Base-by-base conservation (phyloP, 1,140 invertebrate genomes). In the Euglossa dilemma region DNA sequence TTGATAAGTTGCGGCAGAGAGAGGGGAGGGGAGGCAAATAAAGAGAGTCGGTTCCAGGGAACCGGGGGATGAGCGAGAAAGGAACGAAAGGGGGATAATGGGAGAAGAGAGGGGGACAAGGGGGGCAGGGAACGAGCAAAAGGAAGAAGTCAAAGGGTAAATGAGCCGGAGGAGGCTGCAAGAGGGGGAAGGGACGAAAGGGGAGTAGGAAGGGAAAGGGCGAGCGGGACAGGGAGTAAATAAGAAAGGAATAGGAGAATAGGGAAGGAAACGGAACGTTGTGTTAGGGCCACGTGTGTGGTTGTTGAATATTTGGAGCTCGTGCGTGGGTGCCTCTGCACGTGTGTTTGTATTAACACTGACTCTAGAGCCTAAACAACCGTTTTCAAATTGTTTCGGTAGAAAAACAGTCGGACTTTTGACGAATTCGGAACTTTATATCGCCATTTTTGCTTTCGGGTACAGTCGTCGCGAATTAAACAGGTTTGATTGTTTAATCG, bases 111-210 rank as follows among this genome's bases (percentile, higher is more conserved):
- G 28, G 47, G 25, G 25, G 25, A 14, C 5, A 28, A 23, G 12
- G 20, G 7, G 20, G n/a, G 9, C 18, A 45, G 28, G 14, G 61
- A 0, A 0, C 52, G 16, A 47, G n/a, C 6, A 36, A 72, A 72
- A 71, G 25, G 45, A 78, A 56, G 6, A 56, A 69, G 36, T 79
- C 52, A 47, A 52, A 70, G 56, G 28, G 52, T 67, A 78, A 83
- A 85, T 57, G 50, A 56, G 63, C 8, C 14, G 50, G 18, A 76
- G 43, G 50, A 20, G 64, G 52, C 73, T 67, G 52, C 20, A 36
- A 36, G 18, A 69, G 81, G 59, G 45, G 57, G 50, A 56, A 59
- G n/a, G n/a, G n/a, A n/a, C n/a, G n/a, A n/a, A 85, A 18, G 74
- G 72, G 9, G 28, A 66, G 25, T 45, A 59, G 73, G n/a, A 50